A percentile compares a stretch with the other conserved stretches of the same genome.
Evolutionary conservation across 2,113 vertebrate genomes (phyloP).

Genomic region (Campylorhamphus procurvoides): DNA sequence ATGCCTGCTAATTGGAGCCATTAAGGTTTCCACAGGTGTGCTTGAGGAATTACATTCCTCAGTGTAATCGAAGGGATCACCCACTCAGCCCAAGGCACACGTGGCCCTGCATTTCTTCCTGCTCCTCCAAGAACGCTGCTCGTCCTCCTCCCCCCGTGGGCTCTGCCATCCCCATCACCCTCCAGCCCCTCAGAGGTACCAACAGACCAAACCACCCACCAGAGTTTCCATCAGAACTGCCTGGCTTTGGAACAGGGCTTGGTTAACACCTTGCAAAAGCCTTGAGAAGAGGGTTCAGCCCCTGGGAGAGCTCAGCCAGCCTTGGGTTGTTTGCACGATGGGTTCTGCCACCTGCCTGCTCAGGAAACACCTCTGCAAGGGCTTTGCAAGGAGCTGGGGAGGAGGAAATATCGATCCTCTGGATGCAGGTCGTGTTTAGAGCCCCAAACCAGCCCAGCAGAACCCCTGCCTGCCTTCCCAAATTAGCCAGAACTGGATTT

Average conservation of each 20-base stretch:
- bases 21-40: not conserved
- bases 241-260: not conserved
- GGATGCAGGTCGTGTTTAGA: not conserved
- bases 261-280: not conserved
- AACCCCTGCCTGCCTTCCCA: not conserved
- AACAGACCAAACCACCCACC: not conserved
- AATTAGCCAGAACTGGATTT: not conserved
- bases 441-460: not conserved
- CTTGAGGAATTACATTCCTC: conserved; percentile 8
- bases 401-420: not conserved
- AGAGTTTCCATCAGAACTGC: not conserved
- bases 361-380: not conserved
- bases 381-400: not conserved
- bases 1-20: not conserved
- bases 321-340: not conserved
- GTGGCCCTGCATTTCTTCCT: not conserved
- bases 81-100: not conserved
- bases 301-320: not conserved
- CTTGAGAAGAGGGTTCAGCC: not conserved
- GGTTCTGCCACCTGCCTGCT: not conserved
- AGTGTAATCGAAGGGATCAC: not conserved
- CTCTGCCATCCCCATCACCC: not conserved
- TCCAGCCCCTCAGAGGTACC: not conserved
- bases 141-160: not conserved
- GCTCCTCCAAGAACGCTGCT: not conserved